Evolutionary conservation across 2,888 invertebrate species (phyloP), one percentile per base, ranked within the genome.

Genomic region (Furcula furcula): DNA sequence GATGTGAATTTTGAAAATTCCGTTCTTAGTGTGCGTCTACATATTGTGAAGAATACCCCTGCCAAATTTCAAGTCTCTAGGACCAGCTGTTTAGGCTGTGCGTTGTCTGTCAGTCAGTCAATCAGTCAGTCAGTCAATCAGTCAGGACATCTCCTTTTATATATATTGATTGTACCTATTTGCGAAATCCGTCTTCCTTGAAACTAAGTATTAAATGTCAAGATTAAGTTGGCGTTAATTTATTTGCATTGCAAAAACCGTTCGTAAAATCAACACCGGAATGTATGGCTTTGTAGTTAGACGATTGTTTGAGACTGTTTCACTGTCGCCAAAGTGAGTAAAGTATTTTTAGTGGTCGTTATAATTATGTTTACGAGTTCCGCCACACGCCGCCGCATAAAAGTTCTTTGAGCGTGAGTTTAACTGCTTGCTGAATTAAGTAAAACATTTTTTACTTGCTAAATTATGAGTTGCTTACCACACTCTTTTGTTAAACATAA

Each of bases 351-450:
- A 68, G 57, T 60, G 68, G 56, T 67, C 69, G 56, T 72, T 65
- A 69, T 66, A 69, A 67, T 72, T 68, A 70, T 50, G 48, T 68
- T 70, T 68, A 72, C 52, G 66, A 63, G 60, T 64, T 46, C 40
- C 46, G 52, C 57, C 60, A 58, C 65, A 63, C 67, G 64, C 63
- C 46, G 56, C 56, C 55, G 50, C 55, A 52, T 66, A 55, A 70
- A 67, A 59, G 39, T 58, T 55, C 44, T 61, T 59, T 56, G 54
- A 55, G 58, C 56, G 53, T 48, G 58, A 55, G 55, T 62, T 67
- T 67, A 57, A 69, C 48, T 55, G 62, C 61, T 56, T 41, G 42
- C 46, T 44, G 34, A 34, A 46, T 53, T 55, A 58, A 54, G 53
- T 54, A 46, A 56, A 47, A 42, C 46, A 46, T 64, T 62, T 42